A percentile compares a stretch with the other conserved stretches of the same genome.
Conservation (phyloP, 2,888 invertebrate genomes). For the Diarsia dahlii region DNA sequence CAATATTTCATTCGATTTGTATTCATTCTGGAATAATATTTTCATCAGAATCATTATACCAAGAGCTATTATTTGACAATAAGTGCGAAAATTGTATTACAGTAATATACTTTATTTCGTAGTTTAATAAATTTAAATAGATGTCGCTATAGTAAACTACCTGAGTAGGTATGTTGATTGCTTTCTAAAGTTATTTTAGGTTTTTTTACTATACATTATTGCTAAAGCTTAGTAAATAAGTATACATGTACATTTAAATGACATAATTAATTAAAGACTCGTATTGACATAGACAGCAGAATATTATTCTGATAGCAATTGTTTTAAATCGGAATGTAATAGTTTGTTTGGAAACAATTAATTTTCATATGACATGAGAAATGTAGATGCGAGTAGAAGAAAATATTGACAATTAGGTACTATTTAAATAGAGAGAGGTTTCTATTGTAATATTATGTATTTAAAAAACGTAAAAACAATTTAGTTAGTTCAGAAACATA, state of each 20-base stretch:
- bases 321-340: conserved; percentile 57
- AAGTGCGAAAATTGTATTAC: neutral
- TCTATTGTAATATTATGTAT: conserved; percentile 9
- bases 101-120: neutral
- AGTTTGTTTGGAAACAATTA: conserved; percentile 28
- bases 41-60: neutral
- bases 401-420: neutral
- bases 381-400: neutral
- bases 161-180: conserved; percentile 47
- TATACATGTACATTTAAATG: conserved; percentile 43
- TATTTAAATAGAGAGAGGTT: conserved; percentile 31
- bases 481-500: neutral
- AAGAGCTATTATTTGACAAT: neutral
- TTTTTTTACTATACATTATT: conserved; percentile 54
- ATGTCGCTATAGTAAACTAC: conserved; percentile 15
- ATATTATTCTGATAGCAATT: conserved; percentile 21
- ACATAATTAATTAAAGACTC: conserved; percentile 24
- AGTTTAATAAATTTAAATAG: conserved; percentile 7
- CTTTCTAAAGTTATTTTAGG: conserved; percentile 51
- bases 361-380: neutral
- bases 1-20: conserved; percentile 8
- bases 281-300: conserved; percentile 46
- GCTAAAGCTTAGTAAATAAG: conserved; percentile 54
- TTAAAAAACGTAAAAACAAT: neutral
- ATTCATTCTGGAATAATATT: neutral